These are phyloP conservation scores for Lamellibrachia luymesi DNA, from an alignment of 1,140 invertebrate species.

Conservation along the genomic window DNA sequence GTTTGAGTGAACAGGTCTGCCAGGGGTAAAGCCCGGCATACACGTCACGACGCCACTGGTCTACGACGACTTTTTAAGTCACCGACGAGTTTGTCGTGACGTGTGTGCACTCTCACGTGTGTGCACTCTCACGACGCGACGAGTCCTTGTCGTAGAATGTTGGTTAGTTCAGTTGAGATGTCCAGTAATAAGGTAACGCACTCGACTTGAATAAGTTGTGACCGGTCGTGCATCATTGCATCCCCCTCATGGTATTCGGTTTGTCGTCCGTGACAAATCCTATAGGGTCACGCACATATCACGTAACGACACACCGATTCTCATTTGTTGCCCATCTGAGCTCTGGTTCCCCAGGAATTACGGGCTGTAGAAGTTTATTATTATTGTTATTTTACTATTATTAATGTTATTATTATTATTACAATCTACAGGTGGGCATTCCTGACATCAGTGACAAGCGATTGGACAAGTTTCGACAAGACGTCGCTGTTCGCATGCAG, in stretches of 20 bases:
- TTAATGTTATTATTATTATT: not conserved
- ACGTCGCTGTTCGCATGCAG: constrained; percentile 23
- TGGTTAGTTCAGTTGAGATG: not conserved
- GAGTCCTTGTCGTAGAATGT: no score
- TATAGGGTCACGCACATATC: not conserved
- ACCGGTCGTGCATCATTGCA: not conserved
- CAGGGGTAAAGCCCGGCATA: no score
- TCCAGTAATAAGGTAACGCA: not conserved
- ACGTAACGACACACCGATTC: not conserved
- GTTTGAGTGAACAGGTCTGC: no score
- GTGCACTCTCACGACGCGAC: not conserved
- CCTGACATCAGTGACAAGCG: constrained; percentile 12
- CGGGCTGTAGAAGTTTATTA: no score
- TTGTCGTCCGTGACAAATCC: not conserved
- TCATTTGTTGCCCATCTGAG: not conserved
- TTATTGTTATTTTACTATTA: no score
- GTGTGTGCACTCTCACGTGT: not conserved
- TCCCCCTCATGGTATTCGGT: not conserved
- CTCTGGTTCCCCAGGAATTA: no score
- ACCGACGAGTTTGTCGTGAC: no score
- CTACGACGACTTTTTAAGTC: no score
- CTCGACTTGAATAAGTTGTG: not conserved
- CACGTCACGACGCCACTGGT: no score
- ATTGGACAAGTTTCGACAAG: constrained; percentile 23
- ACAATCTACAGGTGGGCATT: constrained; percentile 20